A percentile compares a stretch with the other conserved stretches of the same genome.
These are phyloP conservation scores for Naso thynnoides DNA, from an alignment of 2,797 vertebrate genomes.

Conservation along the genomic window DNA sequence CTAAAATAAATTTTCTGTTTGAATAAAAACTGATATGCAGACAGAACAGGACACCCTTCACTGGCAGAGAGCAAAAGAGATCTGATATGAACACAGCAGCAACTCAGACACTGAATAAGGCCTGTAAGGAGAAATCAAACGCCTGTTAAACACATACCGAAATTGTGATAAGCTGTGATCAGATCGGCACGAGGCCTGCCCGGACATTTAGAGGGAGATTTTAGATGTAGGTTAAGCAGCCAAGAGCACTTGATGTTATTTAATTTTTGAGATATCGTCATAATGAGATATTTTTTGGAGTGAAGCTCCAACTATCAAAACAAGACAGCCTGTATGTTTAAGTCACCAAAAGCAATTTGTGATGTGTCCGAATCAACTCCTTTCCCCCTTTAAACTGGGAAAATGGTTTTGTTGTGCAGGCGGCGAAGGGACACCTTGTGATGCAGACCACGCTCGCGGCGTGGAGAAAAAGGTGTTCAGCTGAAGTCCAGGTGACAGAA, in stretches of 20 bases:
- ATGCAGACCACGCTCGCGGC: slow-evolving; percentile 17
- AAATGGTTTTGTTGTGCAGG: slow-evolving; percentile 10
- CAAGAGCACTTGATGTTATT: background rate
- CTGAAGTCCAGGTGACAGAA: slow-evolving; percentile 35
- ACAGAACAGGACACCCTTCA: slow-evolving; percentile 22
- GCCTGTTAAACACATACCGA: slow-evolving; percentile 33
- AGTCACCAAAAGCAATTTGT: slow-evolving; percentile 39
- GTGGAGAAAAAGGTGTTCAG: slow-evolving; percentile 24
- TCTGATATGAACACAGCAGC: slow-evolving; percentile 27
- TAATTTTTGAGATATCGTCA: too few relatives aligned
- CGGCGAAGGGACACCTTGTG: slow-evolving; percentile 17
- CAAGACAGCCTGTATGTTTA: slow-evolving; percentile 17
- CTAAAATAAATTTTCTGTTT: slow-evolving; percentile 29
- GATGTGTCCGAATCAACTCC: slow-evolving; percentile 19
- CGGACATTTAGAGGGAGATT: slow-evolving; percentile 35
- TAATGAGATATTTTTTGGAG: too few relatives aligned
- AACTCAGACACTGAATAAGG: slow-evolving; percentile 8
- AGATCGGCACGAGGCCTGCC: slow-evolving; percentile 30
- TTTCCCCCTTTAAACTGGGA: slow-evolving; percentile 13
- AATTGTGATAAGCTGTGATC: slow-evolving; percentile 39
- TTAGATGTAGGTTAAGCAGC: slow-evolving; percentile 23
- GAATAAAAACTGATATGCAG: slow-evolving; percentile 25
- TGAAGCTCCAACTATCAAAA: background rate
- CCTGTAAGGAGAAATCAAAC: slow-evolving; percentile 15
- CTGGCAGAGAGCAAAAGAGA: slow-evolving; percentile 23